phyloP scores from a whole-genome alignment of 2,888 invertebrate genomes.

The Papilio protenor region DNA sequence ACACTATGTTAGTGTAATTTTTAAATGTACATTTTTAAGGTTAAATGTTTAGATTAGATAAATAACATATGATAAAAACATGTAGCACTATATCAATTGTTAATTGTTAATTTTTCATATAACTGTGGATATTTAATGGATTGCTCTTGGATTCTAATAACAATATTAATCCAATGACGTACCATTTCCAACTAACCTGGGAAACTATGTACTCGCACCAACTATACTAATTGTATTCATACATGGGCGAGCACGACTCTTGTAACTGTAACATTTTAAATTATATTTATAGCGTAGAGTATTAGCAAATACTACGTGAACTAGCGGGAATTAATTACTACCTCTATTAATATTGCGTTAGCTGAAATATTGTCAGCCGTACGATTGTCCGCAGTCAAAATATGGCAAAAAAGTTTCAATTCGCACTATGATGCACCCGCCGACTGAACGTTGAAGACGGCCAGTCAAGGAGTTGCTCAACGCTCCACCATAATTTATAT shows the following conservation, averaged over 20 bases:
- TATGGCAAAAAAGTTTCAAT: not conserved
- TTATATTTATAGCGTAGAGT: not conserved
- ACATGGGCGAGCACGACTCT: not conserved
- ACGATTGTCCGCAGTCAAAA: not conserved
- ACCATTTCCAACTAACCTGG: conserved; percentile 23
- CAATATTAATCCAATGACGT: conserved; percentile 36
- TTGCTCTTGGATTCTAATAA: conserved; percentile 36
- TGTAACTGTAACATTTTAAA: not conserved
- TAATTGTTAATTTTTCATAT: not conserved
- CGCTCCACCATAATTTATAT: not conserved
- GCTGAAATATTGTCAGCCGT: not conserved
- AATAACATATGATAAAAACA: not conserved
- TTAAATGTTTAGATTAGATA: conserved; percentile 3
- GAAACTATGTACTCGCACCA: not conserved
- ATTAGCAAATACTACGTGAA: not conserved
- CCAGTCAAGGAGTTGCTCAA: not conserved
- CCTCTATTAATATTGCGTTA: not conserved
- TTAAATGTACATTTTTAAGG: not conserved
- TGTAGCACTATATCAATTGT: not conserved
- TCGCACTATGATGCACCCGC: not conserved
- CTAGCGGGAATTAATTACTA: not conserved
- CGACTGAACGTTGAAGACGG: not conserved
- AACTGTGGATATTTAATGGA: not conserved
- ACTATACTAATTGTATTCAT: not conserved
- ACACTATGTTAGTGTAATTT: not conserved